phyloP scores from a whole-genome alignment of 2,797 vertebrate genomes.

The Spinus pinus region DNA sequence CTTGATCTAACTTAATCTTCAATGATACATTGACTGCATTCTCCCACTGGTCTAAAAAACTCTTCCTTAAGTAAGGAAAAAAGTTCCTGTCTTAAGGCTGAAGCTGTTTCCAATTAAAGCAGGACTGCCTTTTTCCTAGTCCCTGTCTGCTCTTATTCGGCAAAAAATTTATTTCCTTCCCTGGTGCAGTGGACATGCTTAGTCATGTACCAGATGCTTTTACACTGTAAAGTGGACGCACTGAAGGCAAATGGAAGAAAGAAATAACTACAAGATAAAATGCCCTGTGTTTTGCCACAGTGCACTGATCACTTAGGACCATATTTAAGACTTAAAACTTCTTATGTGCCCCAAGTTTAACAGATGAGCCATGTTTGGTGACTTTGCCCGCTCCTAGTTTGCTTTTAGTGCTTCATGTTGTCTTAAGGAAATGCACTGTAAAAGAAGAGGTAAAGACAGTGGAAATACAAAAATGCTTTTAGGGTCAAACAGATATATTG shows the following conservation, averaged over 20 bases:
- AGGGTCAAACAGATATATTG: neutral
- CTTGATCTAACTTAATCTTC: neutral
- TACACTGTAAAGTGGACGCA: neutral
- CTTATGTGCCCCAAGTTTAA: neutral
- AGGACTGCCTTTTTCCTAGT: neutral
- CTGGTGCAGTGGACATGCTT: neutral
- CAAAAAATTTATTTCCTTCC: neutral
- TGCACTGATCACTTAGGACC: neutral
- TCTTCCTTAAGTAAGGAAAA: neutral
- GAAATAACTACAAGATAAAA: neutral
- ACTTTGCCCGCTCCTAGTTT: neutral
- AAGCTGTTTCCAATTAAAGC: neutral
- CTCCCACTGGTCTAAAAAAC: neutral
- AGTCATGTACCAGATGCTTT: neutral
- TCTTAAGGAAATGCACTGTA: neutral
- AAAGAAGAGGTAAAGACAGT: neutral
- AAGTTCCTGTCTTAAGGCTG: neutral
- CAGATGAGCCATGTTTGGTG: fast-evolving
- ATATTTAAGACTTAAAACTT: neutral
- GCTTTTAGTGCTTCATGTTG: neutral
- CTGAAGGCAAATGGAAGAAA: neutral
- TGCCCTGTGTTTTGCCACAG: neutral
- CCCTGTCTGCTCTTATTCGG: neutral
- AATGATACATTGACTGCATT: neutral
- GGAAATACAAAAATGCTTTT: neutral